Conservation (phyloP, 2,888 invertebrate genomes). For the Linnaemya vulpina region DNA sequence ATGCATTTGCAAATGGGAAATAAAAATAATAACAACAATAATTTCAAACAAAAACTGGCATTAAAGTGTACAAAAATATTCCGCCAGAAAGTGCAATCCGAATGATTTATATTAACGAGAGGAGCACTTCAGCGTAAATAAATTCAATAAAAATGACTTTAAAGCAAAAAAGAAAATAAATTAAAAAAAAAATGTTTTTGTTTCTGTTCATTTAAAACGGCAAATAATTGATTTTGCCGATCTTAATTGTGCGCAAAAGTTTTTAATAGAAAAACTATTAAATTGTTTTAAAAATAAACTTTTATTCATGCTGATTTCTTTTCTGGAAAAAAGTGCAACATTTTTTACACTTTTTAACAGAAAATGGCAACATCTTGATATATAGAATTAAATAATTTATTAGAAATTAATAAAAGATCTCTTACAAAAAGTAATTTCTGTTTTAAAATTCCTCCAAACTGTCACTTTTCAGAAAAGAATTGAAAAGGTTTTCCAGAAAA, state of each 20-base stretch:
- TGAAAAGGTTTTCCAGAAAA: too few species aligned
- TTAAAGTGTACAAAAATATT: slow-evolving; percentile 11
- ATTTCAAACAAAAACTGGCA: slow-evolving; percentile 18
- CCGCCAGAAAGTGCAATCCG: not conserved
- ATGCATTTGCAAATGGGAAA: slow-evolving; percentile 40
- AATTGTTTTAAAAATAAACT: too few species aligned
- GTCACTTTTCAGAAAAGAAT: too few species aligned
- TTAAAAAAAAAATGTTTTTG: not conserved
- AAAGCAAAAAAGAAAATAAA: not conserved
- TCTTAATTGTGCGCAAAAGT: slow-evolving; percentile 30
- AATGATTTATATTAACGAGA: slow-evolving; percentile 52
- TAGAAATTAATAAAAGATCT: too few species aligned
- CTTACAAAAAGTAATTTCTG: too few species aligned
- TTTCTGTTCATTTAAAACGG: slow-evolving; percentile 3
- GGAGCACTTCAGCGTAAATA: too few species aligned
- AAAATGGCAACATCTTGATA: too few species aligned
- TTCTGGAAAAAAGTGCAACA: too few species aligned
- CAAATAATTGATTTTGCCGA: slow-evolving; percentile 40
- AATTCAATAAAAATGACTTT: not conserved
- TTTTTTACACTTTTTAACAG: too few species aligned
- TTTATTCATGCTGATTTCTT: too few species aligned
- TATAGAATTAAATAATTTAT: slow-evolving; percentile 16
- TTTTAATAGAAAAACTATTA: not conserved
- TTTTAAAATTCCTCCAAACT: too few species aligned
- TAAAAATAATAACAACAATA: slow-evolving; percentile 52